Percentiles rank a stretch among this genome's conserved stretches.
These are phyloP conservation scores for Premnoplex brunnescens DNA, from an alignment of 2,797 vertebrate species.

Conservation along the genomic window DNA sequence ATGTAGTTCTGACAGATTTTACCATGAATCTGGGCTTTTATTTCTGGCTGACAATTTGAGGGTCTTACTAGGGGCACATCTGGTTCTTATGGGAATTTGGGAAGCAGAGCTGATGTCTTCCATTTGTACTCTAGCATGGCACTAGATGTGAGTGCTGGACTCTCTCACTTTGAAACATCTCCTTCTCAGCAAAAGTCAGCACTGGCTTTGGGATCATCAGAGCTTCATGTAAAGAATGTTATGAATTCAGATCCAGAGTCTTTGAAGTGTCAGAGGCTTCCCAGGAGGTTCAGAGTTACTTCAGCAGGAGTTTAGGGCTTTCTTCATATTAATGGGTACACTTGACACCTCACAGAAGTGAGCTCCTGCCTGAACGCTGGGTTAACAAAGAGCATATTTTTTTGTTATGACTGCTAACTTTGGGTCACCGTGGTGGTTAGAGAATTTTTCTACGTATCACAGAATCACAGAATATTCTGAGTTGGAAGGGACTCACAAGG, in stretches of 20 bases:
- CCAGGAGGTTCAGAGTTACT: slow-evolving; percentile 1
- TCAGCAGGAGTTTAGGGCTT: not conserved
- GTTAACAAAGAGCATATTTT: not conserved
- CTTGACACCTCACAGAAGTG: not conserved
- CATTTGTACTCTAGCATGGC: not conserved
- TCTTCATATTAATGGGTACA: not conserved
- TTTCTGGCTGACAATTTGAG: not conserved
- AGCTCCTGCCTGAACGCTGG: not conserved
- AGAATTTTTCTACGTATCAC: not conserved
- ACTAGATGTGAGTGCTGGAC: not conserved
- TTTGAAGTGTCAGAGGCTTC: not conserved
- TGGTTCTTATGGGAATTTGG: not conserved
- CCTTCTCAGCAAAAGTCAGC: not conserved
- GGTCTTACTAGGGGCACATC: not conserved
- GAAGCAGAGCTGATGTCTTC: not conserved
- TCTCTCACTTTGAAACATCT: not conserved
- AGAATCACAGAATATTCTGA: not conserved
- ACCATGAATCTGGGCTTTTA: not conserved
- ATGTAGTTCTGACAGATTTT: not conserved
- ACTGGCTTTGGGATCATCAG: not conserved
- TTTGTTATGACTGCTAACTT: not conserved
- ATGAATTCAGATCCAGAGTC: not conserved
- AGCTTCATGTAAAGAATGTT: not conserved
- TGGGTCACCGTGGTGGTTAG: not conserved
- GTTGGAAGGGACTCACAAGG: not conserved